Base-by-base conservation (phyloP, 1,140 invertebrate species). In the Oedothorax gibbosus region DNA sequence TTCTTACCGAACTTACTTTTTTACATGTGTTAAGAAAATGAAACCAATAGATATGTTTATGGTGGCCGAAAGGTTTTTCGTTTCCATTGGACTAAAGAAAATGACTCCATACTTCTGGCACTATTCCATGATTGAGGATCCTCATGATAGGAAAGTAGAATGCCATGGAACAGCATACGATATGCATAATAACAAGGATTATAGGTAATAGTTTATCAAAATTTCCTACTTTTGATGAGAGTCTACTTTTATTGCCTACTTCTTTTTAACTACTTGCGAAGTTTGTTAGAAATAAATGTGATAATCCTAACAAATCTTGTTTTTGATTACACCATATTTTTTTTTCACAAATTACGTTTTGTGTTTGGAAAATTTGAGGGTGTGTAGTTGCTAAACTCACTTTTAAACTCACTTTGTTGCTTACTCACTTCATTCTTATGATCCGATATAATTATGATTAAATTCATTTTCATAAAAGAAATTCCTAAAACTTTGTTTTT, bases 21-120 rank as follows among this genome's bases (percentile, higher is more conserved):
- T 14, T 49, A 35, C 35, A 35, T 35, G 35, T 35, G 35, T 35
- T 2, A 7, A 68, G 66, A 11, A 35, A 20, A 35, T 68, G 21
- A 49, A 20, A 68, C 35, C 66, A 7, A 68, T 68, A 15, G 66
- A 68, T 35, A 68, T 68, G 66, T 68, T 68, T 35, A 9, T 68
- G 12, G 50, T 50, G 4, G 66, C 66, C 0, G 66, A 68, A 14
- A 21, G 50, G 4, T 68, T 68, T 68, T 68, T 68, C 8, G 15
- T 49, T 35, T 68, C 66, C 12, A 68, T 68, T 35, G 66, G 66
- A 14, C 20, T 68, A 49, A 68, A 35, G 15, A 15, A 11, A 35
- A 68, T 68, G 66, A 14, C 66, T 15, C n/a, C 66, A 15, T 49
- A 15, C 3, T 68, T 68, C 50, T 68, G 66, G 66, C n/a, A 68